Conservation (phyloP, 2,888 invertebrate species). For the Luperina testacea region DNA sequence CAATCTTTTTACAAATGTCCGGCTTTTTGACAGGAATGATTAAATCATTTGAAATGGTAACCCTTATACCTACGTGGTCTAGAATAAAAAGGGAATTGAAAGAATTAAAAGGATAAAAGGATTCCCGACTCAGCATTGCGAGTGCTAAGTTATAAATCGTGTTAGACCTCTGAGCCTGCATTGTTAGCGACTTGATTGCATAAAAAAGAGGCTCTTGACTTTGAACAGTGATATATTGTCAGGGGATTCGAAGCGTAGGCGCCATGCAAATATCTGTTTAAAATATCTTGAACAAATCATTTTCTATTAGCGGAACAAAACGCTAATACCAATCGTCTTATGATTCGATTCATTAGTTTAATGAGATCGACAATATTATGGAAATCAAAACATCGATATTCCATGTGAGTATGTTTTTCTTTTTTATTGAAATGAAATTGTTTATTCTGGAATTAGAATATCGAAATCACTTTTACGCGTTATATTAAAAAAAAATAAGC, state of each 20-base stretch:
- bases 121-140: constrained; percentile 38
- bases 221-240: constrained; percentile 44
- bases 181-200: constrained; percentile 49
- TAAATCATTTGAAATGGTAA: neutral
- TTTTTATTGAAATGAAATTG: neutral
- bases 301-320: constrained; percentile 16
- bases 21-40: neutral
- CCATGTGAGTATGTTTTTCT: neutral
- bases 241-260: constrained; percentile 38
- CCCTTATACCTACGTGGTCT: neutral
- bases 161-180: constrained; percentile 29
- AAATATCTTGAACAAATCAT: constrained; percentile 30
- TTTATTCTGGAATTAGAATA: neutral
- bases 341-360: constrained; percentile 25
- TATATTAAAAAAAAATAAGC: neutral
- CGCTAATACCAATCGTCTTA: constrained; percentile 9
- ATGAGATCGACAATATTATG: constrained; percentile 37
- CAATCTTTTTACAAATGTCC: neutral
- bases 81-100: constrained; percentile 17
- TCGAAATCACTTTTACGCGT: neutral
- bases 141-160: constrained; percentile 52
- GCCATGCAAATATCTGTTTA: constrained; percentile 20
- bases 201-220: constrained; percentile 32
- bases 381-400: constrained; percentile 14
- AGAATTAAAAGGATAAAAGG: constrained; percentile 32